Conservation (phyloP, 1,140 invertebrate genomes). For the Hestina assimilis region DNA sequence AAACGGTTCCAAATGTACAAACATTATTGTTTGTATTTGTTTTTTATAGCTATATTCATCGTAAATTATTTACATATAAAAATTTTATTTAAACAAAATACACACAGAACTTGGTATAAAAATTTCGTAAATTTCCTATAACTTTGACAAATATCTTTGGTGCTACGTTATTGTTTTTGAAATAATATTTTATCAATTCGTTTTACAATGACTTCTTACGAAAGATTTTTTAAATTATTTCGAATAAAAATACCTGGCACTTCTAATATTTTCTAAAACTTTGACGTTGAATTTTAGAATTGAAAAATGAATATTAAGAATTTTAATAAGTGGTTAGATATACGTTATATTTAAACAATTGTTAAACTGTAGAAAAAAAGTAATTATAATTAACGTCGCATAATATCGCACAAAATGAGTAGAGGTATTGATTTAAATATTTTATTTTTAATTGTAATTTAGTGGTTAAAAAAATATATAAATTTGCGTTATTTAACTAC, state of each 20-base stretch:
- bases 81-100: neutral
- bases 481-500: slow-evolving; percentile 10
- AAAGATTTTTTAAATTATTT: neutral
- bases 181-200: neutral
- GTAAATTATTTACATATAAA: too few species aligned
- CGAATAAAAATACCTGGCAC: neutral
- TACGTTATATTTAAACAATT: slow-evolving; percentile 50
- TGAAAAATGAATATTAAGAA: slow-evolving; percentile 45
- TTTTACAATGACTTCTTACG: neutral
- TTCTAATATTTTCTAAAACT: slow-evolving; percentile 14
- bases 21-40: too few species aligned
- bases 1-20: too few species aligned
- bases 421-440: slow-evolving; percentile 30
- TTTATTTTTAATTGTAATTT: slow-evolving; percentile 7
- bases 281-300: slow-evolving; percentile 36
- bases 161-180: slow-evolving; percentile 11
- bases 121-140: neutral
- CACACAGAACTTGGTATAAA: neutral
- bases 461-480: slow-evolving; percentile 16
- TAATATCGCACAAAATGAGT: slow-evolving; percentile 53
- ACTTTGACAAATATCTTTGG: slow-evolving; percentile 1
- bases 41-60: too few species aligned
- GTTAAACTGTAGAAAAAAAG: slow-evolving; percentile 54
- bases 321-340: slow-evolving; percentile 57
- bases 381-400: slow-evolving; percentile 47